Evolutionary conservation across 2,888 invertebrate species (phyloP).

Genomic region (Drosophila gaucha): DNA sequence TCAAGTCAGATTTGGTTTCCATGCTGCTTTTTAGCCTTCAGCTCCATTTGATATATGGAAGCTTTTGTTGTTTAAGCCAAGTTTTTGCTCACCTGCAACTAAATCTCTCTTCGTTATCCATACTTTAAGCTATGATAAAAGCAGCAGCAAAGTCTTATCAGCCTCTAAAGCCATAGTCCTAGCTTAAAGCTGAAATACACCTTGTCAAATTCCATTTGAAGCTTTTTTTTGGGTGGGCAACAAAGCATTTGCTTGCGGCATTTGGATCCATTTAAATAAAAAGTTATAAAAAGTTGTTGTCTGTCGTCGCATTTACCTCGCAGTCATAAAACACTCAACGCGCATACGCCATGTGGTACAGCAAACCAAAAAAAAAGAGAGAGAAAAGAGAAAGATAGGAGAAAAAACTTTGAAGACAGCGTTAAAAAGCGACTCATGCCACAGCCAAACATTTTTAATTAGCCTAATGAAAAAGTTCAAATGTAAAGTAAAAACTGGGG

Average conservation of each 20-base stretch:
- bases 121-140: no score
- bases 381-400: background rate
- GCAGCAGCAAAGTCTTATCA: no score
- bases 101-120: no score
- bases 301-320: slow-evolving; percentile 47
- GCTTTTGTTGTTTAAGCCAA: no score
- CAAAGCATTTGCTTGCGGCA: slow-evolving; percentile 30
- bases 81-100: no score
- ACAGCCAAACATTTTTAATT: slow-evolving; percentile 71
- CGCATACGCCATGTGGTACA: slow-evolving; percentile 74
- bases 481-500: slow-evolving; percentile 43
- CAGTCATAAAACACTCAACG: slow-evolving; percentile 70
- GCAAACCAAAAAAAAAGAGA: background rate
- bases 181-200: background rate
- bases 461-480: slow-evolving; percentile 79
- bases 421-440: slow-evolving; percentile 10
- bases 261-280: slow-evolving; percentile 49
- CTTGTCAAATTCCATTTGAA: background rate
- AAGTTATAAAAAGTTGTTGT: slow-evolving; percentile 44
- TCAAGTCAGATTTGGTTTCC: no score
- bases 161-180: background rate
- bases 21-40: no score
- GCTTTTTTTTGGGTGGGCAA: background rate
- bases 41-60: no score
- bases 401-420: slow-evolving; percentile 59